A percentile compares a stretch with the other conserved stretches of the same genome.
Conservation (phyloP, 2,888 invertebrate species). For the Notodonta dromedarius region DNA sequence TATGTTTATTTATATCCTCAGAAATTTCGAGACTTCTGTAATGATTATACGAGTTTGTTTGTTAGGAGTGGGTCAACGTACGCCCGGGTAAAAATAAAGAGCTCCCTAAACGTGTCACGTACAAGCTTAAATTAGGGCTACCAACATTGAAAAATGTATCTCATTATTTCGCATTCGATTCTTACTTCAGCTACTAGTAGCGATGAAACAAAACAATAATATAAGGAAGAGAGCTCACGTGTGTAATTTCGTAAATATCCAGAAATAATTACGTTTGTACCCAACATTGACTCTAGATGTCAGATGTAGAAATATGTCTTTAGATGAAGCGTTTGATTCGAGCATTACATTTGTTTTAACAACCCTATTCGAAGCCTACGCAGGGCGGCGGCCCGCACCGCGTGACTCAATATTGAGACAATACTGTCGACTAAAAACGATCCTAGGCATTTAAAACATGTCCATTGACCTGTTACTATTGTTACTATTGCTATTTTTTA, state of each 20-base stretch:
- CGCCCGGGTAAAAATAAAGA: slow-evolving; percentile 64
- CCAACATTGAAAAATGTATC: slow-evolving; percentile 15
- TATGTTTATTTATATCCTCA: slow-evolving; percentile 4
- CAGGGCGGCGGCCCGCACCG: slow-evolving; percentile 12
- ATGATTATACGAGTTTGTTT: slow-evolving; percentile 39
- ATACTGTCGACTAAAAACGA: slow-evolving; percentile 1
- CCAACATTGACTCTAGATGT: no score
- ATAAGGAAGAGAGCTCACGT: no score
- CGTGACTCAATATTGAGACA: slow-evolving; percentile 16
- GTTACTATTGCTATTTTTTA: slow-evolving; percentile 13
- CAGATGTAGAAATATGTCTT: background rate
- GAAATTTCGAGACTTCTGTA: slow-evolving; percentile 25
- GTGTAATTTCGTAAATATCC: no score
- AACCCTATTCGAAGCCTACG: slow-evolving; percentile 6
- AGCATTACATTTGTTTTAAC: slow-evolving; percentile 8
- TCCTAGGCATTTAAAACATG: slow-evolving; percentile 3
- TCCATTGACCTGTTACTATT: slow-evolving; percentile 7
- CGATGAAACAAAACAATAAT: no score
- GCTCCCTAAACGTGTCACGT: slow-evolving; percentile 53
- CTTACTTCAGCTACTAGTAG: no score
- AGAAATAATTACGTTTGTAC: no score
- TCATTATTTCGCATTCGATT: background rate
- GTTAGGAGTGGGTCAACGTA: slow-evolving; percentile 53
- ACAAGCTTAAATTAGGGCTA: slow-evolving; percentile 26
- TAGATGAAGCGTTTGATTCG: background rate